Evolutionary conservation across 1,140 invertebrate species (phyloP).

Genomic region (Sycophaga agraensis): DNA sequence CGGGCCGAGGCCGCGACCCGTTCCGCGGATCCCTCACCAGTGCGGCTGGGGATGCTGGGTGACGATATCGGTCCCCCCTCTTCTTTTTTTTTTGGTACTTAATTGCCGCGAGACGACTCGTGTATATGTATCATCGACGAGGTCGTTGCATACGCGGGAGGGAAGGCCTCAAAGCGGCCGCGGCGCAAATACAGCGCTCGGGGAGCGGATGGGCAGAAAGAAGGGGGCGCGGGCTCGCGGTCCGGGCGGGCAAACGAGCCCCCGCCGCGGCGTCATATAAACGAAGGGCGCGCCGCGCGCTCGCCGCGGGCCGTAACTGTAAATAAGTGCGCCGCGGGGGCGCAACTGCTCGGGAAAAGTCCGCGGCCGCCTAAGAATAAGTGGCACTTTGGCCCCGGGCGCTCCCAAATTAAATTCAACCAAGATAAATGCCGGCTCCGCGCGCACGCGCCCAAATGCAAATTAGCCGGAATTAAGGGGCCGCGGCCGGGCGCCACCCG

Average conservation of each 20-base stretch:
- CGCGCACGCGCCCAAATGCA: conserved; percentile 39
- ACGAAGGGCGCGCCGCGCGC: not conserved
- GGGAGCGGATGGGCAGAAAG: too few relatives aligned
- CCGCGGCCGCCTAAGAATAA: conserved; percentile 37
- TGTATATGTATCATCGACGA: too few relatives aligned
- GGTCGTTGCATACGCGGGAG: too few relatives aligned
- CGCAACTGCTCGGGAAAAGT: not conserved
- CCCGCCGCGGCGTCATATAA: conserved; percentile 20
- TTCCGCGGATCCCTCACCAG: too few relatives aligned
- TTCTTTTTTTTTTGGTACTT: too few relatives aligned
- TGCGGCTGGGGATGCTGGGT: too few relatives aligned
- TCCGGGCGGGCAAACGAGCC: conserved; percentile 3
- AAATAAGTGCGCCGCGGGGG: conserved; percentile 13
- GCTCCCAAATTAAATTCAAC: conserved; percentile 44
- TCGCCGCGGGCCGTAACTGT: conserved; percentile 11
- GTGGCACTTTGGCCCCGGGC: conserved; percentile 33
- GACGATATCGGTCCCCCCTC: too few relatives aligned
- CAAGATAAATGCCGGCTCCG: conserved; percentile 44
- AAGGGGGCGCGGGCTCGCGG: too few relatives aligned
- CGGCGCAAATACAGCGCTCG: not conserved
- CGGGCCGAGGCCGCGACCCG: too few relatives aligned
- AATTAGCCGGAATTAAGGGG: conserved; percentile 43
- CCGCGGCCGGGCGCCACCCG: too few relatives aligned
- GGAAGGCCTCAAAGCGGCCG: not conserved
- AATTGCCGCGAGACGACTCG: too few relatives aligned